Evolutionary conservation across 1,140 invertebrate genomes (phyloP).

Genomic region (Lasaia peninsularis): DNA sequence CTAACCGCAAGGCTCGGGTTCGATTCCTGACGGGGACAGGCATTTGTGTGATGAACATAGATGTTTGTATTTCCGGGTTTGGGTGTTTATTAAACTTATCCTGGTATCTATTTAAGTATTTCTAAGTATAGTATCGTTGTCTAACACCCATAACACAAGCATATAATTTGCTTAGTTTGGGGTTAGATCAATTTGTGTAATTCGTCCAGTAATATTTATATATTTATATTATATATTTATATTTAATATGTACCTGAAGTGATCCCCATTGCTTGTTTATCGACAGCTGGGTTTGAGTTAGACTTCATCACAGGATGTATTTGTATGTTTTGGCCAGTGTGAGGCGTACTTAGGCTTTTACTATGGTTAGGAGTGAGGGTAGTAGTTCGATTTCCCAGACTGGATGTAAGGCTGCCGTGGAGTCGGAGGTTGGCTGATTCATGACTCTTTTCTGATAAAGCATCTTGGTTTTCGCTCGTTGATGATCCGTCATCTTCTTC

Average conservation of each 20-base stretch:
- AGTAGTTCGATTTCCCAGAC: slow-evolving; percentile 30
- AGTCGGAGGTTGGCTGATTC: slow-evolving; percentile 45
- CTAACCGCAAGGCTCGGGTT: too few relatives aligned
- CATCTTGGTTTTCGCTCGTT: slow-evolving; percentile 70
- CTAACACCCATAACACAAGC: too few relatives aligned
- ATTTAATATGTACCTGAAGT: slow-evolving; percentile 47
- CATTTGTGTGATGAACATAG: too few relatives aligned
- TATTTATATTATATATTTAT: too few relatives aligned
- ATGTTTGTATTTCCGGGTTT: too few relatives aligned
- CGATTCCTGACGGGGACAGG: too few relatives aligned
- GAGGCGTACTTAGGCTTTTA: slow-evolving; percentile 64
- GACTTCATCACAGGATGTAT: slow-evolving; percentile 73
- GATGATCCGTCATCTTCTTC: slow-evolving; percentile 80
- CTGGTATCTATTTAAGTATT: too few relatives aligned
- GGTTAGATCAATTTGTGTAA: too few relatives aligned
- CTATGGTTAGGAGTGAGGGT: slow-evolving; percentile 54
- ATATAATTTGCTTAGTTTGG: too few relatives aligned
- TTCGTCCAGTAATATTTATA: too few relatives aligned
- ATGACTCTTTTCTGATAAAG: slow-evolving; percentile 50
- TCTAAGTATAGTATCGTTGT: too few relatives aligned
- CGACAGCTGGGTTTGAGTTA: slow-evolving; percentile 70
- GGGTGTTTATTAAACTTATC: too few relatives aligned
- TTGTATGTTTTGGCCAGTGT: slow-evolving; percentile 60
- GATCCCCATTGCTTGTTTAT: slow-evolving; percentile 73
- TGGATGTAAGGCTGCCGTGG: slow-evolving; percentile 38